Percentiles rank a stretch among this genome's conserved stretches.
phyloP scores from a whole-genome alignment of 2,888 invertebrate genomes.

The Linnaemya vulpina region DNA sequence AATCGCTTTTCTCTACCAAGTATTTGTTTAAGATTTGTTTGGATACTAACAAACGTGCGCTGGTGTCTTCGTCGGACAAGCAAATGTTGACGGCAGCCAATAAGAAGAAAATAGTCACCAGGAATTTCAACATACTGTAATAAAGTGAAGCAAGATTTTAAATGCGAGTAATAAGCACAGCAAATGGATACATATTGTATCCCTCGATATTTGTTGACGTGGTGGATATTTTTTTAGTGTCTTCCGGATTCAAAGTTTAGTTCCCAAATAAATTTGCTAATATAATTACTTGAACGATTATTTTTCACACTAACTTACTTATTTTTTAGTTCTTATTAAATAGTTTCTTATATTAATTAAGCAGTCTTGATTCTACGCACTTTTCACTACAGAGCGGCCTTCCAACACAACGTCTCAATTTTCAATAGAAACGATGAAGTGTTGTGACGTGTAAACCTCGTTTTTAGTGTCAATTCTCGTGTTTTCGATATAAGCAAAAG shows the following conservation, averaged over 20 bases:
- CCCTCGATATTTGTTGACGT: constrained; percentile 60
- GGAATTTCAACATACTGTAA: constrained; percentile 76
- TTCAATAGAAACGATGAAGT: constrained; percentile 69
- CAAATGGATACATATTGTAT: background rate
- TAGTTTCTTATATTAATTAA: constrained; percentile 57
- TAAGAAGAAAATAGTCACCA: constrained; percentile 75
- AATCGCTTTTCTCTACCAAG: constrained; percentile 97
- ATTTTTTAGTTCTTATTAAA: constrained; percentile 34
- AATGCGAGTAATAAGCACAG: background rate
- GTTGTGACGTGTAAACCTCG: constrained; percentile 80
- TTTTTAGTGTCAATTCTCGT: constrained; percentile 78
- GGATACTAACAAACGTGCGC: constrained; percentile 93
- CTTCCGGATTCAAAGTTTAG: background rate
- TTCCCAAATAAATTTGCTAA: too few relatives aligned
- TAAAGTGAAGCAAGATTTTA: background rate
- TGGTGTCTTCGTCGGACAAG: constrained; percentile 85
- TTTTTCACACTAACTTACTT: constrained; percentile 30
- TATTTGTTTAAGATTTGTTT: constrained; percentile 98
- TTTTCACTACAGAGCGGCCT: constrained; percentile 44
- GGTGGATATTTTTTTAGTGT: constrained; percentile 72
- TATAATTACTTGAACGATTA: background rate
- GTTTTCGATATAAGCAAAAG: constrained; percentile 8
- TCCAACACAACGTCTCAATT: constrained; percentile 69
- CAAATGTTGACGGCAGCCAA: constrained; percentile 78
- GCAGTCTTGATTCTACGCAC: constrained; percentile 56